phyloP scores from a whole-genome alignment of 2,113 vertebrate species.

The Podiceps cristatus region DNA sequence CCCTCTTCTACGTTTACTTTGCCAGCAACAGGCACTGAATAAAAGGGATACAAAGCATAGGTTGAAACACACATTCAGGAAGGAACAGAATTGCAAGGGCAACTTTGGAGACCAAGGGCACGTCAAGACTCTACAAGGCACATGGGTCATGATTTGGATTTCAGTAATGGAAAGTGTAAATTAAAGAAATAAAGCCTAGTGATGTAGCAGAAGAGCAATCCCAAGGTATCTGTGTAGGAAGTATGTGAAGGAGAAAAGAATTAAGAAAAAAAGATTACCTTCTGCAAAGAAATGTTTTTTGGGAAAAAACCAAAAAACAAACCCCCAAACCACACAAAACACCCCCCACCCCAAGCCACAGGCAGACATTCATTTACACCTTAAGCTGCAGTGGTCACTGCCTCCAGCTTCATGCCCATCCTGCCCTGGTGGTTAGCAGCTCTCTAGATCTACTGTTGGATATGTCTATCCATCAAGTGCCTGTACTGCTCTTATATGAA shows the following conservation, averaged over 20 bases:
- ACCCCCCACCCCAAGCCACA: neutral
- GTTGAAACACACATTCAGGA: neutral
- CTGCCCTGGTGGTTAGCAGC: neutral
- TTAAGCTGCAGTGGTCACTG: neutral
- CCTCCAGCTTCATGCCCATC: neutral
- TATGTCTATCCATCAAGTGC: neutral
- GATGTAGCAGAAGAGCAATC: neutral
- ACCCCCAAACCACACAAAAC: rapidly evolving
- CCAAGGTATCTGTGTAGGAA: neutral
- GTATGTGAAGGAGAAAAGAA: neutral
- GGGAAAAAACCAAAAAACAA: neutral
- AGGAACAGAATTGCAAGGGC: neutral
- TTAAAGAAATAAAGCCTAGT: neutral
- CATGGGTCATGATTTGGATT: neutral
- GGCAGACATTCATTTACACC: neutral
- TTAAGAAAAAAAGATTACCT: neutral
- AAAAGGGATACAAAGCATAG: neutral
- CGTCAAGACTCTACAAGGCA: neutral
- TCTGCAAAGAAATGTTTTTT: neutral
- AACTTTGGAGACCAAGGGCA: neutral
- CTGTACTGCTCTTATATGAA: neutral
- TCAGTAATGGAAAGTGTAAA: neutral
- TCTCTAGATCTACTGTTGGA: neutral
- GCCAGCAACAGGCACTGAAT: neutral
- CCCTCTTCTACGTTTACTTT: neutral